Percentiles rank a stretch among this genome's conserved stretches.
Conservation (phyloP, 2,113 vertebrate genomes). For the Cephalopholis sonnerati region DNA sequence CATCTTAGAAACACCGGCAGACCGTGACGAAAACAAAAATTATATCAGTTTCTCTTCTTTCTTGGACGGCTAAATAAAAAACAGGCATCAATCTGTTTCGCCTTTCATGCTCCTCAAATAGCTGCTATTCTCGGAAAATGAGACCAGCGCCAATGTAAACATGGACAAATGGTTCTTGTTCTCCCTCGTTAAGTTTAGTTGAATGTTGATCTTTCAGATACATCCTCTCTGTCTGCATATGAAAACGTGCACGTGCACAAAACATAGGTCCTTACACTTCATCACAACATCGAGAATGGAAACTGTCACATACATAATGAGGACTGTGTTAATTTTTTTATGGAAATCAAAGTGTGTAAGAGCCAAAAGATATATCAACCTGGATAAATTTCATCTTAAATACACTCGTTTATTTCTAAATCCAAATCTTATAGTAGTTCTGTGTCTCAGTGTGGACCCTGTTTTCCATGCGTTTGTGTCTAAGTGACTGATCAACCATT, state of each 20-base stretch:
- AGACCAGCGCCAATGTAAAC: background rate
- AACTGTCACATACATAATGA: background rate
- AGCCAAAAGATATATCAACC: background rate
- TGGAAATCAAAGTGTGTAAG: background rate
- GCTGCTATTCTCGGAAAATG: slow-evolving; percentile 25
- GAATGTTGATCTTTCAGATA: slow-evolving; percentile 22
- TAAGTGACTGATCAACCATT: no score
- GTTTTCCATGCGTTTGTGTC: no score
- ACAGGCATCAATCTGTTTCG: slow-evolving; percentile 42
- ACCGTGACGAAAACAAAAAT: slow-evolving; percentile 20
- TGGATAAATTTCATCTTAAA: background rate
- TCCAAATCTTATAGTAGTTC: background rate
- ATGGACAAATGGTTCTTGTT: slow-evolving; percentile 4
- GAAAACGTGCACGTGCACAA: background rate
- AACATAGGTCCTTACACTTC: background rate
- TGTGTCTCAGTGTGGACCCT: no score
- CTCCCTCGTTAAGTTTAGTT: background rate
- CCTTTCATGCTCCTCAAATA: slow-evolving; percentile 26
- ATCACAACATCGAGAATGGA: background rate
- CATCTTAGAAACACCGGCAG: background rate
- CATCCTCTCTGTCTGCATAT: background rate
- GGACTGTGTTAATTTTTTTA: background rate
- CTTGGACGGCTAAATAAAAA: slow-evolving; percentile 37
- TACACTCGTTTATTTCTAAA: background rate
- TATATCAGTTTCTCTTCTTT: slow-evolving; percentile 20